A percentile compares a stretch with the other conserved stretches of the same genome.
Conservation (phyloP, 2,113 vertebrate species). For the Canis aureus region DNA sequence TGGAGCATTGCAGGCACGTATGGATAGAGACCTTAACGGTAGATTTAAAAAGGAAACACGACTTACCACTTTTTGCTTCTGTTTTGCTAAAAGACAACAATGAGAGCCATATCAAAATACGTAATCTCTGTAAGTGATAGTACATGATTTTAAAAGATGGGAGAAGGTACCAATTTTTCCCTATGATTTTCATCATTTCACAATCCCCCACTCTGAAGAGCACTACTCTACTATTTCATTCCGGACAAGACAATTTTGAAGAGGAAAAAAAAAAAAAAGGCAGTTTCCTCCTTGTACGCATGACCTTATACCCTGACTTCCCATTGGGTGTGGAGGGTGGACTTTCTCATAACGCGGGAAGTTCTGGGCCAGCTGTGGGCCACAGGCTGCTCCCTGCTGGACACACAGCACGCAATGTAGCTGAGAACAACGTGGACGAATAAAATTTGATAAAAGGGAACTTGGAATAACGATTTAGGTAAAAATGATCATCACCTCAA, state of each 20-base stretch:
- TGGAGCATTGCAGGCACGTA: constrained; percentile 56
- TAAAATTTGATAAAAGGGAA: background rate
- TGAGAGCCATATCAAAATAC: constrained; percentile 84
- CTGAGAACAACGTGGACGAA: constrained; percentile 12
- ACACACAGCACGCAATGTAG: background rate
- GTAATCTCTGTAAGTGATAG: constrained; percentile 19
- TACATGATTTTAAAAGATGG: constrained; percentile 67
- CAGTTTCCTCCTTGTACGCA: background rate
- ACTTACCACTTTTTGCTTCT: constrained; percentile 99
- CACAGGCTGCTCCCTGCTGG: background rate
- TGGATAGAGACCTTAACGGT: constrained; percentile 51
- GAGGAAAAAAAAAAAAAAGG: constrained; percentile 4
- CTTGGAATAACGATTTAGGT: background rate
- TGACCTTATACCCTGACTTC: background rate
- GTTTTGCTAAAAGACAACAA: constrained; percentile 94
- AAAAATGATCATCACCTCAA: background rate
- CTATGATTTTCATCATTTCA: background rate
- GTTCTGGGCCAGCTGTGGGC: background rate
- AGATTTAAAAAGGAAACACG: constrained; percentile 77
- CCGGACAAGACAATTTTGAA: background rate
- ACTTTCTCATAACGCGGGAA: background rate
- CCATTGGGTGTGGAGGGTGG: background rate
- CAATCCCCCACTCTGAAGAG: background rate
- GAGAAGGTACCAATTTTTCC: background rate
- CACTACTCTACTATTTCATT: background rate